These are phyloP conservation scores for Drosophila kuntzei DNA, from an alignment of 2,888 invertebrate genomes.

Conservation along the genomic window DNA sequence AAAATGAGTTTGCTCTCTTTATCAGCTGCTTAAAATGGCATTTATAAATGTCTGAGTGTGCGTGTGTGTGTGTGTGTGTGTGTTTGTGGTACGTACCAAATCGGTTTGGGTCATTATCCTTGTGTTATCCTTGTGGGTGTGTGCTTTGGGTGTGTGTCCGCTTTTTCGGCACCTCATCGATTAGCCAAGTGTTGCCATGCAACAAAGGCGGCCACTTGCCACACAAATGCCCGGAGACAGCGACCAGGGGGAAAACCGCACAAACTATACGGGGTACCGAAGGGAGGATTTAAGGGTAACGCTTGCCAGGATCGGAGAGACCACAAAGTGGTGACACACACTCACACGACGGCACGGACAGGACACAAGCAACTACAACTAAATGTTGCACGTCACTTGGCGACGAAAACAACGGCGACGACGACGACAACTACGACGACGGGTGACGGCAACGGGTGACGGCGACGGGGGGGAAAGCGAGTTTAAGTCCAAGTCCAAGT, in stretches of 20 bases:
- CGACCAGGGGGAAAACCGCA: conserved; percentile 51
- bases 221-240: conserved; percentile 34
- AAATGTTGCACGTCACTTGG: conserved; percentile 55
- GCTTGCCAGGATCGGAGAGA: conserved; percentile 42
- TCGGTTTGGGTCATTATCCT: conserved; percentile 74
- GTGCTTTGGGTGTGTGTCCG: conserved; percentile 38
- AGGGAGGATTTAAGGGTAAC: conserved; percentile 13
- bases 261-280: conserved; percentile 36
- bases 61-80: conserved; percentile 6
- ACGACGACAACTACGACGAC: conserved; percentile 3
- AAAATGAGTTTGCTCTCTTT: conserved; percentile 40
- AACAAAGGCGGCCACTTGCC: conserved; percentile 71
- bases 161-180: conserved; percentile 79
- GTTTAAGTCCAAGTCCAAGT: conserved; percentile 13
- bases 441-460: background rate
- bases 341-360: conserved; percentile 10
- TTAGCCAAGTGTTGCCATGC: conserved; percentile 83
- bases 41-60: conserved; percentile 2
- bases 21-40: conserved; percentile 41
- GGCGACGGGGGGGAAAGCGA: background rate
- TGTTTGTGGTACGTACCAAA: conserved; percentile 49
- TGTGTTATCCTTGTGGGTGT: conserved; percentile 74
- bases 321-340: conserved; percentile 59
- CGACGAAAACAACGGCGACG: conserved; percentile 24
- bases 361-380: conserved; percentile 25